Conservation (phyloP, 2,888 invertebrate species). For the Periphyllus acericola region DNA sequence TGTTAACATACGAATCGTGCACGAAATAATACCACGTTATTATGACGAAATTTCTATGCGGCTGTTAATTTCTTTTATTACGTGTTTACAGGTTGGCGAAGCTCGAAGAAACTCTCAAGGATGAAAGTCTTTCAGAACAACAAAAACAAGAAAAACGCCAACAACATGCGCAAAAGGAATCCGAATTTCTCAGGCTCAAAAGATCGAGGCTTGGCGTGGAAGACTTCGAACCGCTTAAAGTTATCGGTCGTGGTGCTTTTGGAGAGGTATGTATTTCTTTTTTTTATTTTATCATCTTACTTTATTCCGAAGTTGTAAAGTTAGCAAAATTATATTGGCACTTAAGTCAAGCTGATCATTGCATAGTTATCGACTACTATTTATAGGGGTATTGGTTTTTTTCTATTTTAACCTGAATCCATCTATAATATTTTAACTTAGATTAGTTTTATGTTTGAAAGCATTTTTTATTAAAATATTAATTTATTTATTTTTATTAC, state of each 20-base stretch:
- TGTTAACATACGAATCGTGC: not conserved
- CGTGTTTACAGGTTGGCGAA: conserved; percentile 77
- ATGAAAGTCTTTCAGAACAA: conserved; percentile 92
- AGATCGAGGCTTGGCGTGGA: conserved; percentile 95
- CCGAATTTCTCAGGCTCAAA: conserved; percentile 96
- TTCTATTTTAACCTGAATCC: not conserved
- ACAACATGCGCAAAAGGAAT: conserved; percentile 98
- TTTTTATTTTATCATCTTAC: not conserved
- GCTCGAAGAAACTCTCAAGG: conserved; percentile 95
- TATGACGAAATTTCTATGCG: not conserved
- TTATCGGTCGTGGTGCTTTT: conserved; percentile 90
- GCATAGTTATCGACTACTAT: not conserved
- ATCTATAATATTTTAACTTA: not conserved
- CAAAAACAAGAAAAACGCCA: conserved; percentile 94
- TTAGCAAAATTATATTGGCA: no score
- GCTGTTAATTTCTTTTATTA: not conserved
- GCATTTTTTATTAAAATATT: no score
- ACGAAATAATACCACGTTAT: not conserved
- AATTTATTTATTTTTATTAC: no score
- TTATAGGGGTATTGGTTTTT: not conserved
- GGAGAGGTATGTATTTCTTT: conserved; percentile 73
- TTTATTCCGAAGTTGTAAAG: not conserved
- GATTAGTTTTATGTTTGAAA: not conserved
- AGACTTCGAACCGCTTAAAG: conserved; percentile 97
- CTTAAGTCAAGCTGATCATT: no score